Conservation (phyloP, 1,140 invertebrate genomes). For the Eriocheir sinensis region DNA sequence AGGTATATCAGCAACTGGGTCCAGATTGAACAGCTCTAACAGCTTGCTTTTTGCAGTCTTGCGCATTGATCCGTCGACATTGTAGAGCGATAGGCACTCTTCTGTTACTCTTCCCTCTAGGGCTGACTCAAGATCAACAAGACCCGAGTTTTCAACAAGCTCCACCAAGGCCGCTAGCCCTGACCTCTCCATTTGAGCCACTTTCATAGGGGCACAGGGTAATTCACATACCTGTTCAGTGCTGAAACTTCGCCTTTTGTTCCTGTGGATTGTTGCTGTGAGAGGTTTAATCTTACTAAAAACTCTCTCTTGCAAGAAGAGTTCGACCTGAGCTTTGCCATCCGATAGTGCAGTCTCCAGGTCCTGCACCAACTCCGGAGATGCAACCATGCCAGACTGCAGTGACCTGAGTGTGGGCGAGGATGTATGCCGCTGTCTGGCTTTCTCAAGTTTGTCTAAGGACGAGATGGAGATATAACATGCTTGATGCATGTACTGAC, state of each 20-base stretch:
- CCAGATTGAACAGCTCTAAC: too few relatives aligned
- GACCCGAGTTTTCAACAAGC: too few relatives aligned
- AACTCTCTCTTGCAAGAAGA: background rate
- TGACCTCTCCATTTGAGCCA: conserved; percentile 40
- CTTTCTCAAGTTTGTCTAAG: background rate
- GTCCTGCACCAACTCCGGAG: background rate
- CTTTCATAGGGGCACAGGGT: conserved; percentile 1
- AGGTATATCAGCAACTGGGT: too few relatives aligned
- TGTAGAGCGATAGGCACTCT: too few relatives aligned
- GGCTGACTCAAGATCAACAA: too few relatives aligned
- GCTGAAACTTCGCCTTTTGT: conserved; percentile 36
- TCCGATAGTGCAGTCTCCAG: background rate
- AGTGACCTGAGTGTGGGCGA: conserved; percentile 31
- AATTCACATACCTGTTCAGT: background rate
- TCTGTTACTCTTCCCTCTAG: too few relatives aligned
- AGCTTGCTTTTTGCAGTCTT: too few relatives aligned
- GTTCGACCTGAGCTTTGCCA: conserved; percentile 46
- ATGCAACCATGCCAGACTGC: conserved; percentile 34
- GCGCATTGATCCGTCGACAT: too few relatives aligned
- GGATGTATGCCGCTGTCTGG: background rate
- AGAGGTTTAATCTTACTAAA: conserved; percentile 30
- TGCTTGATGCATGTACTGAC: too few relatives aligned
- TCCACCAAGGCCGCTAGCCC: too few relatives aligned
- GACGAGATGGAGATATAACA: conserved; percentile 10
- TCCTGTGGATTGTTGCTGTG: conserved; percentile 49